Conservation (phyloP, 2,113 vertebrate genomes). For the Chamaetylas fuelleborni region DNA sequence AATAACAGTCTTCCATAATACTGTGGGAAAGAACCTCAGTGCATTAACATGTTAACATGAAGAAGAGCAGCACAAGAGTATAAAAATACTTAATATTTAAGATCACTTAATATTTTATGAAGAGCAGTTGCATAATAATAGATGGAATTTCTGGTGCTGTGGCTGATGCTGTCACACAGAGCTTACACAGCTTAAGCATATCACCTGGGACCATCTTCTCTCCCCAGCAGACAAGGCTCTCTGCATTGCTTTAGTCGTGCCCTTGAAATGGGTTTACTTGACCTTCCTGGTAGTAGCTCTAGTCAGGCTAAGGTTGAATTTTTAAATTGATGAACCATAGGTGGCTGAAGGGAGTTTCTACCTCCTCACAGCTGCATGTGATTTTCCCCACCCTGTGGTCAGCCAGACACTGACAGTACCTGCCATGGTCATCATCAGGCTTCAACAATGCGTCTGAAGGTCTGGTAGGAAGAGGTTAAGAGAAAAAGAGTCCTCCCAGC, state of each 20-base stretch:
- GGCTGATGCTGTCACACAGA: rapidly evolving
- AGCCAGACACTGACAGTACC: not conserved
- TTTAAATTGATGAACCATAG: not conserved
- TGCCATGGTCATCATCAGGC: not conserved
- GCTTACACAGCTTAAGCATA: not conserved
- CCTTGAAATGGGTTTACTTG: not conserved
- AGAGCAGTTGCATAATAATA: not conserved
- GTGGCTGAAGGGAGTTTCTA: not conserved
- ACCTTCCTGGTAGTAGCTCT: not conserved
- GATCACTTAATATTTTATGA: not conserved
- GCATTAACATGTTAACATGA: rapidly evolving
- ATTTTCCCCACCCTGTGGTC: not conserved
- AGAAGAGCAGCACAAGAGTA: not conserved
- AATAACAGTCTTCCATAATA: not conserved
- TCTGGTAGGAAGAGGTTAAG: not conserved
- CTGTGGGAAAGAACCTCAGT: not conserved
- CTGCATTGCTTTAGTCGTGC: not conserved
- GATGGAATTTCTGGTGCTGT: not conserved
- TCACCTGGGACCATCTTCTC: not conserved
- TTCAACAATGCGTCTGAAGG: not conserved
- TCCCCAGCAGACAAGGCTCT: not conserved
- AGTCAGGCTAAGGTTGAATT: not conserved
- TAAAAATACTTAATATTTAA: too few species aligned
- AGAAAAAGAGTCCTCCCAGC: not conserved
- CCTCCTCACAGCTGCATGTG: rapidly evolving